These are phyloP conservation scores for Delphinapterus leucas DNA, from an alignment of 2,113 vertebrate genomes.

Conservation along the genomic window DNA sequence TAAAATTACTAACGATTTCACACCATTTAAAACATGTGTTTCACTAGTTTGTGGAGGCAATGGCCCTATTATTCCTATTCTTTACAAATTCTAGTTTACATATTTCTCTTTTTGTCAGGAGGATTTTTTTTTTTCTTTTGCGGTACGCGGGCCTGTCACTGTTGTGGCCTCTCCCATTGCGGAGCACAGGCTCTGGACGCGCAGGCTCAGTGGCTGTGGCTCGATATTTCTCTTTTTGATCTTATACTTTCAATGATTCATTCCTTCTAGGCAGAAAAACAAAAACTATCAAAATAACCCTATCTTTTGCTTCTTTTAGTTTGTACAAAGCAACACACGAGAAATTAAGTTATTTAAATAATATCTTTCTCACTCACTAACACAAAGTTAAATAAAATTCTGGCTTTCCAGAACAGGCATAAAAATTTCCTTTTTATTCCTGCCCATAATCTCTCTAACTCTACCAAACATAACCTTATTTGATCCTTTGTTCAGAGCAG, in stretches of 20 bases:
- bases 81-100: constrained; percentile 20
- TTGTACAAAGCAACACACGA: neutral
- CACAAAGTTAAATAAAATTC: neutral
- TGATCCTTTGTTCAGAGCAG: neutral
- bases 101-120: neutral
- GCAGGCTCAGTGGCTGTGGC: no score
- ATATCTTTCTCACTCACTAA: neutral
- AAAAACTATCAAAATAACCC: neutral
- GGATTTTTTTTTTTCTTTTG: no score
- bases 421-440: neutral
- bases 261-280: neutral
- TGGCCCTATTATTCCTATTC: constrained; percentile 4
- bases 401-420: neutral
- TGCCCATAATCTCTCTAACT: neutral
- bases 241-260: neutral
- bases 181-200: no score
- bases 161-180: no score
- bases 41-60: constrained; percentile 22
- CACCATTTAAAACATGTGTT: constrained; percentile 28
- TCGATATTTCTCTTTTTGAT: neutral
- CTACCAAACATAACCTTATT: neutral
- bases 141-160: no score
- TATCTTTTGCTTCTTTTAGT: neutral
- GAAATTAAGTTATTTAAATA: neutral
- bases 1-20: constrained; percentile 44